Percentiles rank a stretch among this genome's conserved stretches.
phyloP scores from a whole-genome alignment of 1,140 invertebrate genomes.

The Euschistus heros region DNA sequence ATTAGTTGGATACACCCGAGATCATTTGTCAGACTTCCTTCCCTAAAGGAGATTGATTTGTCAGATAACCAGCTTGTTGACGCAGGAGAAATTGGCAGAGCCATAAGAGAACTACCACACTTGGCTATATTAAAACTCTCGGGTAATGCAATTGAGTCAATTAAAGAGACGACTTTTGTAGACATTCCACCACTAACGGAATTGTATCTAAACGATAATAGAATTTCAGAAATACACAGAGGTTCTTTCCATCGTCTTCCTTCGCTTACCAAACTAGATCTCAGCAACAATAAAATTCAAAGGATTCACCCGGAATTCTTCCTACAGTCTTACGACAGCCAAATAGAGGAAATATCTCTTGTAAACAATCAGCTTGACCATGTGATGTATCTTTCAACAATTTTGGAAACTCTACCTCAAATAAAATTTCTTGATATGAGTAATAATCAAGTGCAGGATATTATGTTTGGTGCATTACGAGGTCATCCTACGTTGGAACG shows the following conservation, averaged over 20 bases:
- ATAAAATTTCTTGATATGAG: slow-evolving; percentile 31
- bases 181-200: slow-evolving; percentile 59
- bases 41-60: slow-evolving; percentile 57
- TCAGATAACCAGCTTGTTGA: slow-evolving; percentile 60
- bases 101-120: slow-evolving; percentile 57
- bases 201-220: slow-evolving; percentile 58
- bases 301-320: slow-evolving; percentile 71
- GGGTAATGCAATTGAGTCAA: slow-evolving; percentile 53
- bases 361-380: slow-evolving; percentile 63
- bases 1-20: slow-evolving; percentile 68
- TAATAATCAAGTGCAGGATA: slow-evolving; percentile 45
- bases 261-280: slow-evolving; percentile 54
- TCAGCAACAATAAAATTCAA: slow-evolving; percentile 67
- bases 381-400: slow-evolving; percentile 53
- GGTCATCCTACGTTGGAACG: slow-evolving; percentile 68
- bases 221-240: slow-evolving; percentile 42
- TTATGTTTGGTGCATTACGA: slow-evolving; percentile 59
- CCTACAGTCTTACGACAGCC: slow-evolving; percentile 46
- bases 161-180: slow-evolving; percentile 67
- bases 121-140: slow-evolving; percentile 57
- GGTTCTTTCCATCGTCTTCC: slow-evolving; percentile 70
- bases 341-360: slow-evolving; percentile 63
- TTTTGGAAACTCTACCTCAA: slow-evolving; percentile 59
- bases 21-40: slow-evolving; percentile 56
- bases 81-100: slow-evolving; percentile 64